Evolutionary conservation across 2,113 vertebrate genomes (phyloP).

Genomic region (Neofelis nebulosa): DNA sequence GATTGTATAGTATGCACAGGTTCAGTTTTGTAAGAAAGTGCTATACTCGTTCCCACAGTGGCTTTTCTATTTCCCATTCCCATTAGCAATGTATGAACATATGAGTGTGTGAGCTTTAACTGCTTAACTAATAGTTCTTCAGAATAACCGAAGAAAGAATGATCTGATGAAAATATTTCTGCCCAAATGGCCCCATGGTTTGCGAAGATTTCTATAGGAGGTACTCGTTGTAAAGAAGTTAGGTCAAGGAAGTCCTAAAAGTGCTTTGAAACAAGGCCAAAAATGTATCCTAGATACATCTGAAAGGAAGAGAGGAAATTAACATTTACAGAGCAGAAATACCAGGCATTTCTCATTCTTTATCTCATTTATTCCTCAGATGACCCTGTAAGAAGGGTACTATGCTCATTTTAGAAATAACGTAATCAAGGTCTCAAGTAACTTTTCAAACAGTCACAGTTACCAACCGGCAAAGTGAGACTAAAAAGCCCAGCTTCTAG

Average conservation of each 20-base stretch:
- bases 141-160: neutral
- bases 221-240: neutral
- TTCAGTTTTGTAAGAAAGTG: neutral
- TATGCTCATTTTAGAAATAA: neutral
- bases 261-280: slow-evolving; percentile 5
- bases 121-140: neutral
- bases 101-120: neutral
- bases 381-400: neutral
- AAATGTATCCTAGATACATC: neutral
- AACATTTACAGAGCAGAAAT: neutral
- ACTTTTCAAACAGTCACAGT: neutral
- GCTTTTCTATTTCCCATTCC: neutral
- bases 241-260: neutral
- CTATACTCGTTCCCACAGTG: neutral
- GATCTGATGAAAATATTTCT: neutral
- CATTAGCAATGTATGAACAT: neutral
- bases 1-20: neutral
- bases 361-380: neutral
- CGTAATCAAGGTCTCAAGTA: neutral
- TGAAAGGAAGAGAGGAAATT: neutral
- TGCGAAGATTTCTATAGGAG: neutral
- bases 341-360: neutral
- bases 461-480: neutral
- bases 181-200: neutral
- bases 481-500: neutral